These are phyloP conservation scores for Lithophane semibrunnea DNA, from an alignment of 2,888 invertebrate species.

Conservation along the genomic window DNA sequence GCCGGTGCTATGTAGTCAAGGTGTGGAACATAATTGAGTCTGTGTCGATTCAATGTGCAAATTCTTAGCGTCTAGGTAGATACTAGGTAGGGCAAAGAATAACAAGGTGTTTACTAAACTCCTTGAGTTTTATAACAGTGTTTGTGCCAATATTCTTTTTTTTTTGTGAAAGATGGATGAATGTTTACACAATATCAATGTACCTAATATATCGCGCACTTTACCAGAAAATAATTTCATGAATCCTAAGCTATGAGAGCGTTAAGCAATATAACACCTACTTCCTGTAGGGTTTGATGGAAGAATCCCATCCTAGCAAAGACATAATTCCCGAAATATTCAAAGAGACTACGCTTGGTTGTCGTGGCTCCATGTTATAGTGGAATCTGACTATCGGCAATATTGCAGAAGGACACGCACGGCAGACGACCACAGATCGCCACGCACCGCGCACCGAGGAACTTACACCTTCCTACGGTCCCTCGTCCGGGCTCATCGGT, in stretches of 20 bases:
- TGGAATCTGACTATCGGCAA: too few species aligned
- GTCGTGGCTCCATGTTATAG: slow-evolving; percentile 4
- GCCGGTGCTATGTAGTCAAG: not conserved
- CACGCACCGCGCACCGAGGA: too few species aligned
- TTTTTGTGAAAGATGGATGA: not conserved
- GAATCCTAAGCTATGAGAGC: not conserved
- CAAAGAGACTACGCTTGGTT: slow-evolving; percentile 30
- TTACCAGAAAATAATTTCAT: too few species aligned
- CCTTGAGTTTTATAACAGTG: not conserved
- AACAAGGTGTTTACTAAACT: not conserved
- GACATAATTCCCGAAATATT: not conserved
- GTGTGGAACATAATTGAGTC: slow-evolving; percentile 25
- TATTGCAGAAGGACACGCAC: too few species aligned
- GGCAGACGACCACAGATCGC: too few species aligned
- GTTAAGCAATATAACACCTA: not conserved
- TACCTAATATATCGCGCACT: not conserved
- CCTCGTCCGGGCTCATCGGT: too few species aligned
- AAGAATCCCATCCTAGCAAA: not conserved
- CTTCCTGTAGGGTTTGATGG: not conserved
- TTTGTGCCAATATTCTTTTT: not conserved
- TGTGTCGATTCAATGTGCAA: slow-evolving; percentile 1
- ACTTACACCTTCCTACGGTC: too few species aligned
- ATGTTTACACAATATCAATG: too few species aligned
- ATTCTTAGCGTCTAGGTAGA: not conserved
- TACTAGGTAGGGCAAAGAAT: not conserved